These are phyloP conservation scores for Patella pellucida DNA, from an alignment of 2,888 invertebrate genomes.

Conservation along the genomic window DNA sequence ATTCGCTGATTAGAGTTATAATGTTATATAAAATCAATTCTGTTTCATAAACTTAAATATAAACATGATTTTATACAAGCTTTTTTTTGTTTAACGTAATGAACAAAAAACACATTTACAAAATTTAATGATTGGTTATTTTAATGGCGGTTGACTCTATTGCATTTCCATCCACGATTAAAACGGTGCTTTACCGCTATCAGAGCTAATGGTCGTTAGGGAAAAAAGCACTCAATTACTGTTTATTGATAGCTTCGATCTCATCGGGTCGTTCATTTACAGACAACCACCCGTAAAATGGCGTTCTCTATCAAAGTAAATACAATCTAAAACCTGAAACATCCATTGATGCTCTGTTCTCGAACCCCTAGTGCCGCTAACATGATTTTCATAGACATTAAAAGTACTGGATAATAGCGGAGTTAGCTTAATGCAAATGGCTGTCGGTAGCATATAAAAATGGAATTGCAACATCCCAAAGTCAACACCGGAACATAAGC, in stretches of 20 bases:
- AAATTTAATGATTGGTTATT: no score
- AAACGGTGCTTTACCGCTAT: not conserved
- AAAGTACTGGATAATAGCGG: not conserved
- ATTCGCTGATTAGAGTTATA: no score
- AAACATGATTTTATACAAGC: no score
- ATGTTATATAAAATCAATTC: no score
- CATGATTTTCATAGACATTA: no score
- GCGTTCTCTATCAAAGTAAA: not conserved
- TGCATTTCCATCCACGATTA: no score
- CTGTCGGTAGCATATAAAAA: not conserved
- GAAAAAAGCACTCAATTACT: constrained; percentile 8
- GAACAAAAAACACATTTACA: no score
- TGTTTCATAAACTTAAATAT: no score
- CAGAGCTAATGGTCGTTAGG: not conserved
- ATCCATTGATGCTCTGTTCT: not conserved
- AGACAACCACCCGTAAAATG: constrained; percentile 11
- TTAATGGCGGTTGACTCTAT: no score
- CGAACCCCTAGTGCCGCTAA: not conserved
- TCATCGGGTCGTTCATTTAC: not conserved
- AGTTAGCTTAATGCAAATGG: not conserved
- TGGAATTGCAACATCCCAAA: constrained; percentile 7
- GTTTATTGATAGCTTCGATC: constrained; percentile 2
- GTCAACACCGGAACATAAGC: constrained; percentile 1
- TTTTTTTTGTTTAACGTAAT: no score
- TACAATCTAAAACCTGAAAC: not conserved